phyloP scores from a whole-genome alignment of 2,113 vertebrate genomes.

The Elephantulus edwardii region DNA sequence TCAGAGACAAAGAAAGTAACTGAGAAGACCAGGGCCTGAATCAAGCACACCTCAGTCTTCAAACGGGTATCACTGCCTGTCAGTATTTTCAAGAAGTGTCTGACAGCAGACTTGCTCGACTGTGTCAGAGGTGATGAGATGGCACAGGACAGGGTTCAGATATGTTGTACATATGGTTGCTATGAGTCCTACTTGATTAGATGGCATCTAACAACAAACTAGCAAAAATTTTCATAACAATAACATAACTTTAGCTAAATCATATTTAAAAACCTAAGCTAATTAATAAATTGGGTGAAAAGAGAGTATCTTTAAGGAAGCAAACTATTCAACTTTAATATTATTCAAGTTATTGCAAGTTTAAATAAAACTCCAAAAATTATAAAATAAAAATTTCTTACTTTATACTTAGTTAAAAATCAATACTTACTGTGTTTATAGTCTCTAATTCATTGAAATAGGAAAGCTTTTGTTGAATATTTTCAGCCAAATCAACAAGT shows the following conservation, averaged over 20 bases:
- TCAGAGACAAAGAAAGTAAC: no score
- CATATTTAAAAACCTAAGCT: conserved; percentile 3
- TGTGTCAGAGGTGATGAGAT: no score
- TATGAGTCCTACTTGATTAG: no score
- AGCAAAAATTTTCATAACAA: conserved; percentile 31
- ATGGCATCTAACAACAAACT: no score
- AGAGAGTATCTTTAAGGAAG: neutral
- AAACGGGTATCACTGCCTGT: no score
- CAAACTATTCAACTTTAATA: conserved; percentile 36
- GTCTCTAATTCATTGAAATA: conserved; percentile 98
- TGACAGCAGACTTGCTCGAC: no score
- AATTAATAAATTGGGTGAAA: neutral
- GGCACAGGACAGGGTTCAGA: no score
- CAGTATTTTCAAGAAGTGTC: no score
- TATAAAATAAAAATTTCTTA: neutral
- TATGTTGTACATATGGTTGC: no score
- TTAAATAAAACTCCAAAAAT: conserved; percentile 39
- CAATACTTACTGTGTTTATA: conserved; percentile 92
- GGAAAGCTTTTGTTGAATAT: conserved; percentile 97
- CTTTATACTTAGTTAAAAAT: conserved; percentile 31
- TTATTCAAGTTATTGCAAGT: conserved; percentile 16
- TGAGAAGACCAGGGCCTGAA: no score
- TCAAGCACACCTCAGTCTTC: no score
- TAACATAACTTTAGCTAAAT: conserved; percentile 36
- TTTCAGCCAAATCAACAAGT: conserved; percentile 96